Evolutionary conservation across 2,113 vertebrate species (phyloP).

Genomic region (Onychostruthus taczanowskii): DNA sequence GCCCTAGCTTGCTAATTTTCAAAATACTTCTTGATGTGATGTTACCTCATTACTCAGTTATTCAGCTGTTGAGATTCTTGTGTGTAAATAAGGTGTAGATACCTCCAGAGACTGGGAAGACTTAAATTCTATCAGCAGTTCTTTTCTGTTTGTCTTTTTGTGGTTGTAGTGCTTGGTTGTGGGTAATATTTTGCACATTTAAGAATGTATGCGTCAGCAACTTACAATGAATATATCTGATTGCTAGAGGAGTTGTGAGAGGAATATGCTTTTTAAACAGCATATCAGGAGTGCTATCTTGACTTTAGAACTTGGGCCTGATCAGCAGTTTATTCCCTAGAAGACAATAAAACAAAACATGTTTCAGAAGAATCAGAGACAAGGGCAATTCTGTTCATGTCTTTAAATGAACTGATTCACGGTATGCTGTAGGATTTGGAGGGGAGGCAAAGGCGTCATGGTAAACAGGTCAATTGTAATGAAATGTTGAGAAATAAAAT

Average conservation of each 20-base stretch:
- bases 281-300: not conserved
- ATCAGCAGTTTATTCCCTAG: not conserved
- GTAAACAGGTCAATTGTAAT: not conserved
- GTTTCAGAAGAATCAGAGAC: not conserved
- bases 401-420: not conserved
- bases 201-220: fast-evolving
- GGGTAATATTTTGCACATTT: not conserved
- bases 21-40: not conserved
- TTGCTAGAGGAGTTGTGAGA: not conserved
- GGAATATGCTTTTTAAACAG: not conserved
- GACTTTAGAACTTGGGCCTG: not conserved
- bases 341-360: not conserved
- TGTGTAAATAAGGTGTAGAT: not conserved
- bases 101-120: not conserved
- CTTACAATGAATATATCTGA: not conserved
- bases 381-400: not conserved
- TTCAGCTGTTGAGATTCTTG: not conserved
- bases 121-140: not conserved
- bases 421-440: not conserved
- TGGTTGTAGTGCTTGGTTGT: not conserved
- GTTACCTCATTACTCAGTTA: not conserved
- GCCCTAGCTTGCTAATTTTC: not conserved
- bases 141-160: not conserved
- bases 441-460: not conserved
- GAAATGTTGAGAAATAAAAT: not conserved